A percentile compares a stretch with the other conserved stretches of the same genome.
Conservation (phyloP, 2,888 invertebrate species). For the Prenolepis imparis region DNA sequence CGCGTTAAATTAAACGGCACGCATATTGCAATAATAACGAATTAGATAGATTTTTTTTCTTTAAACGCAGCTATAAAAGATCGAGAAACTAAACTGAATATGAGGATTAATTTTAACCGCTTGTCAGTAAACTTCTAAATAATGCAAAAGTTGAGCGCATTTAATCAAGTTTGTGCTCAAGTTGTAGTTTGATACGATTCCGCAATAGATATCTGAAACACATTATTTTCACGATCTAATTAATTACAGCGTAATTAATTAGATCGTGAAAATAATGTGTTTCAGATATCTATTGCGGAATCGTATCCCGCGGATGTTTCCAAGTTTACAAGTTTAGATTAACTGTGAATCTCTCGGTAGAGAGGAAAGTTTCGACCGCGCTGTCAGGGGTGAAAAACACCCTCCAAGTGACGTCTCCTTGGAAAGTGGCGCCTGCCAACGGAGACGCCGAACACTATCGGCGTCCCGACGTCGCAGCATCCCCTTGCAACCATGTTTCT, state of each 20-base stretch:
- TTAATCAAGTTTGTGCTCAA: conserved; percentile 16
- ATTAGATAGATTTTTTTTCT: not conserved
- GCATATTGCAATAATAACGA: not conserved
- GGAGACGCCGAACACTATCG: conserved; percentile 73
- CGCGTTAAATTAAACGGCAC: not conserved
- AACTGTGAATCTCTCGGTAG: conserved; percentile 14
- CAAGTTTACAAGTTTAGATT: conserved; percentile 35
- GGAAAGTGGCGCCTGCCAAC: conserved; percentile 79
- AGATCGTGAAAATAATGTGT: conserved; percentile 34
- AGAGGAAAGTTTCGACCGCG: conserved; percentile 7
- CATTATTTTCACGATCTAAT: conserved; percentile 44
- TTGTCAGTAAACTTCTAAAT: not conserved
- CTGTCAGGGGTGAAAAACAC: conserved; percentile 55
- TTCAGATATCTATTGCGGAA: conserved; percentile 17
- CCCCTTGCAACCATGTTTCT: conserved; percentile 73
- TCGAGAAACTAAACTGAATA: not conserved
- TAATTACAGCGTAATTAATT: conserved; percentile 43
- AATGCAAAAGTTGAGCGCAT: conserved; percentile 6
- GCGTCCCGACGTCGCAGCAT: conserved; percentile 75
- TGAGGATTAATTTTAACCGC: not conserved
- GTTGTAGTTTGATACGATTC: conserved; percentile 18
- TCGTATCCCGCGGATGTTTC: conserved; percentile 11
- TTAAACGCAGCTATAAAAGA: not conserved
- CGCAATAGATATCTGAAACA: conserved; percentile 12
- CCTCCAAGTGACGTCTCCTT: not conserved